A percentile compares a stretch with the other conserved stretches of the same genome.
Conservation (phyloP, 2,797 vertebrate species). For the Choloepus didactylus region DNA sequence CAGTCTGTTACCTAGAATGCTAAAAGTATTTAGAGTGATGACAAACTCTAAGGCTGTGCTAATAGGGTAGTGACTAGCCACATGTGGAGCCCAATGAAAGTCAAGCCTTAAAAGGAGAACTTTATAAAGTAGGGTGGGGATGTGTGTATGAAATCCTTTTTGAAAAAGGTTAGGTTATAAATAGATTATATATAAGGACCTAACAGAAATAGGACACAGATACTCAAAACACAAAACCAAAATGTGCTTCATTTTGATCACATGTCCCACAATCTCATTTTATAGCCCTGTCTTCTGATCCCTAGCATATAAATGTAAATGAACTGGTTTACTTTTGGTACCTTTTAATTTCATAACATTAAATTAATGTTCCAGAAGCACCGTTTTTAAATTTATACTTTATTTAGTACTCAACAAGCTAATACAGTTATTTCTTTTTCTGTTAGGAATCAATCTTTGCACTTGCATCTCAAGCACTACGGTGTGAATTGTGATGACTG, state of each 20-base stretch:
- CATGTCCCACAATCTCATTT: background rate
- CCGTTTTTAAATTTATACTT: background rate
- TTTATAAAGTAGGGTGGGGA: background rate
- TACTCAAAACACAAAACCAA: background rate
- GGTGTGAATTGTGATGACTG: conserved; percentile 98
- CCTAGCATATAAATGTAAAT: background rate
- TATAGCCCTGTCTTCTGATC: background rate
- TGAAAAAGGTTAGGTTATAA: background rate
- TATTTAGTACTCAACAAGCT: background rate
- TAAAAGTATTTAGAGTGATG: background rate
- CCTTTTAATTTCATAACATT: background rate
- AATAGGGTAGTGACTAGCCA: background rate
- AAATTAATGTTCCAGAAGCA: background rate
- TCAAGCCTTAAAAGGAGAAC: background rate
- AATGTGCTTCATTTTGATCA: background rate
- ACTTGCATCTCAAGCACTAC: conserved; percentile 98
- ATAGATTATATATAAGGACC: background rate
- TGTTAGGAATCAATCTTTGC: conserved; percentile 96
- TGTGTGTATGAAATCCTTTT: background rate
- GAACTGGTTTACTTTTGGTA: background rate
- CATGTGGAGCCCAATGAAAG: background rate
- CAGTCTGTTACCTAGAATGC: background rate
- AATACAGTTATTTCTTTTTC: conserved; percentile 31
- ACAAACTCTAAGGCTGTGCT: background rate
- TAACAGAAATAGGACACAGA: background rate